Conservation (phyloP, 2,888 invertebrate genomes). For the Eupithecia subumbrata region DNA sequence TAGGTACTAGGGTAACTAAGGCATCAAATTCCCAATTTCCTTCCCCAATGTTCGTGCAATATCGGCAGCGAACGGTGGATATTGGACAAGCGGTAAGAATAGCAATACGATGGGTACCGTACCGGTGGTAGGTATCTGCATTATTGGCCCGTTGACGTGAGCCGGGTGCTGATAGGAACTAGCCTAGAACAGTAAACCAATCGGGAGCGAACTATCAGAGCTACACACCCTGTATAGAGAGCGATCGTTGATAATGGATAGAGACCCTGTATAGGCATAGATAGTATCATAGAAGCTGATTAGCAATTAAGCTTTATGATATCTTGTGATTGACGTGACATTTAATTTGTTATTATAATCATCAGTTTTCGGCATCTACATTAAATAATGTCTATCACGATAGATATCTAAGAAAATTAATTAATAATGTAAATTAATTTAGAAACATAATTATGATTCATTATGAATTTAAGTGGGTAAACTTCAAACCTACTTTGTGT, state of each 20-base stretch:
- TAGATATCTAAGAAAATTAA: neutral
- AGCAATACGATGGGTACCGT: conserved; percentile 60
- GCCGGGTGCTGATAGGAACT: conserved; percentile 50
- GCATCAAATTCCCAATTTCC: conserved; percentile 14
- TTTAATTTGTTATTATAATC: neutral
- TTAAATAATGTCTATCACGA: neutral
- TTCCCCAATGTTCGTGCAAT: conserved; percentile 31
- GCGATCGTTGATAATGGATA: neutral
- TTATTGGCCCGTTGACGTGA: conserved; percentile 60
- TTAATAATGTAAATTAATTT: neutral
- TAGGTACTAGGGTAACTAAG: conserved; percentile 5
- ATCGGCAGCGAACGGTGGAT: conserved; percentile 19
- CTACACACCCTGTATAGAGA: neutral
- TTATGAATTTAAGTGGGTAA: no score
- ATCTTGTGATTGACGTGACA: neutral
- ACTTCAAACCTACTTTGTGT: no score
- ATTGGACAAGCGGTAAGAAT: conserved; percentile 57
- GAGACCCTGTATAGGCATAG: neutral
- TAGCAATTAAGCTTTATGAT: neutral
- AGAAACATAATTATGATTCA: no score
- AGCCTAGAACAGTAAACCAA: conserved; percentile 33
- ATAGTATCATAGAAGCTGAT: neutral
- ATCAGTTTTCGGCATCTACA: neutral
- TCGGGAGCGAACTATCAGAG: conserved; percentile 3
- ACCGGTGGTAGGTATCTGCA: conserved; percentile 51